Percentiles rank a stretch among this genome's conserved stretches.
Conservation (phyloP, 2,797 vertebrate genomes). For the Pyrocephalus nanus region DNA sequence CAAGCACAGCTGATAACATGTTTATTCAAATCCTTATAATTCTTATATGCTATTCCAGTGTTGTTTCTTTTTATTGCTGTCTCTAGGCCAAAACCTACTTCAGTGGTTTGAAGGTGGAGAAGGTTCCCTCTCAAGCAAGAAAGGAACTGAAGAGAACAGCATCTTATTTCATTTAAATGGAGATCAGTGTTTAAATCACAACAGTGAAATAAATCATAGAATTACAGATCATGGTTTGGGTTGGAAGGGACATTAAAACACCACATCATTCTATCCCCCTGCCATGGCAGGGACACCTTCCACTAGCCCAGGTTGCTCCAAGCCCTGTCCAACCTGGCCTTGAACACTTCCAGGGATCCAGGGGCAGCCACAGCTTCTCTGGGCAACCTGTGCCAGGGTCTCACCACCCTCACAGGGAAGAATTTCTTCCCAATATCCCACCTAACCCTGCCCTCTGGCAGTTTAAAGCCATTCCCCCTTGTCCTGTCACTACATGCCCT, state of each 20-base stretch:
- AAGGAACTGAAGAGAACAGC: not conserved
- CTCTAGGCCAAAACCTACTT: slow-evolving; percentile 13
- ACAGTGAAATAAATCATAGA: not conserved
- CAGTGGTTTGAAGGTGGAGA: not conserved
- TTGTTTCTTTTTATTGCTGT: not conserved
- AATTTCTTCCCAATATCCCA: not conserved
- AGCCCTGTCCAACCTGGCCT: accelerated
- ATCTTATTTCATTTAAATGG: not conserved
- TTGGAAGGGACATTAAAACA: not conserved
- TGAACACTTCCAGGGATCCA: not conserved
- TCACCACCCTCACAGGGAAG: accelerated
- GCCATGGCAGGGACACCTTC: not conserved
- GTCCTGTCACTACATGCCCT: not conserved
- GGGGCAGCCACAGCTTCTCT: not conserved
- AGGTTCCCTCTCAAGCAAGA: not conserved
- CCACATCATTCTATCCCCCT: not conserved
- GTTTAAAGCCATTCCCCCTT: not conserved
- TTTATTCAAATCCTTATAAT: slow-evolving; percentile 41
- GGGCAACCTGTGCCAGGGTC: not conserved
- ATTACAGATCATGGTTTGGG: not conserved
- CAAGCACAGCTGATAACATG: not conserved
- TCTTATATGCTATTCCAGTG: not conserved
- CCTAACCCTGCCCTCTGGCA: not conserved
- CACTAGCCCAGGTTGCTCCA: accelerated
- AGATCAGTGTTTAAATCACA: not conserved